Evolutionary conservation across 1,140 invertebrate species (phyloP).

Genomic region (Pseudomyrmex dendroicus): DNA sequence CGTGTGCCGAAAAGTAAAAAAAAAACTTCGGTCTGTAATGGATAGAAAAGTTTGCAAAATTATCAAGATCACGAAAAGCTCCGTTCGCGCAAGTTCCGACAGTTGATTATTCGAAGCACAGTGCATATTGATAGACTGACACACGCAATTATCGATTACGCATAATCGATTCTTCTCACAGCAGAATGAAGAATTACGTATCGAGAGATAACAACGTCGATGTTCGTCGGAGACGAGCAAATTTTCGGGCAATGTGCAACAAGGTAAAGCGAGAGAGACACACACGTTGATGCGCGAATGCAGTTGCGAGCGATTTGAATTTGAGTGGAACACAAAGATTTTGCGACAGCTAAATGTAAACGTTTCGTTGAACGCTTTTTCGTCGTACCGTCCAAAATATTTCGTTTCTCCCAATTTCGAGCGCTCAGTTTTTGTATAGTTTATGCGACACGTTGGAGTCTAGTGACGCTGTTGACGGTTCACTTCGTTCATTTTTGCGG

Average conservation of each 20-base stretch:
- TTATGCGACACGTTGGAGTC: conserved; percentile 78
- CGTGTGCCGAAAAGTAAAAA: not conserved
- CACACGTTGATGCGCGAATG: conserved; percentile 8
- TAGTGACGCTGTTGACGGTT: conserved; percentile 78
- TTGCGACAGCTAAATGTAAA: conserved; percentile 60
- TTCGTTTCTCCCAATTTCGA: conserved; percentile 78
- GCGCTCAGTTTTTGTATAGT: conserved; percentile 80
- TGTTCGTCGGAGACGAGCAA: not conserved
- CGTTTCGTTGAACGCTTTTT: conserved; percentile 76
- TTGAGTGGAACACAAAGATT: conserved; percentile 66
- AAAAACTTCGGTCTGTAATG: conserved; percentile 43
- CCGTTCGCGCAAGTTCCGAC: not conserved
- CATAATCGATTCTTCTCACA: not conserved
- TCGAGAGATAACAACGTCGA: not conserved
- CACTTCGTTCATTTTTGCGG: conserved; percentile 76
- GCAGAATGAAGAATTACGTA: not conserved
- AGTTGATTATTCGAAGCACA: not conserved
- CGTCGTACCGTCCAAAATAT: conserved; percentile 81
- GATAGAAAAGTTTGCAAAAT: conserved; percentile 51
- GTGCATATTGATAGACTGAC: not conserved
- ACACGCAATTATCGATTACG: not conserved
- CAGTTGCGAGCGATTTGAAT: conserved; percentile 67
- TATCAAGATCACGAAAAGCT: not conserved
- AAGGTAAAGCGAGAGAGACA: not conserved
- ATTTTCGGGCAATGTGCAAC: conserved; percentile 2